These are phyloP conservation scores for Caenorhabditis afra DNA, from an alignment of 2,888 invertebrate genomes.

Conservation along the genomic window DNA sequence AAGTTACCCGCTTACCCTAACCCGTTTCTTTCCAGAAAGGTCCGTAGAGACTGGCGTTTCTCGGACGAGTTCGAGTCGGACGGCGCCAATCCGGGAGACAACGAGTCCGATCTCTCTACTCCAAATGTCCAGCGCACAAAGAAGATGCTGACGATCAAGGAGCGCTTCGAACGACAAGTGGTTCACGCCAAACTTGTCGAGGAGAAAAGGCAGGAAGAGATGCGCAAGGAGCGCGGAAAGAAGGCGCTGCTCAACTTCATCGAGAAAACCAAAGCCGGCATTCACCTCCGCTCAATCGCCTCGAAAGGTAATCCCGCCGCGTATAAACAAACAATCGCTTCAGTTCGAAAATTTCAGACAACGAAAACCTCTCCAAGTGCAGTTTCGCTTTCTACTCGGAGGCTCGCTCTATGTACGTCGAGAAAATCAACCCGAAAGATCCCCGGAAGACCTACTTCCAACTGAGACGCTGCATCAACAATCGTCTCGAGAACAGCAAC, in stretches of 20 bases:
- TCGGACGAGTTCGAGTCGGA: slow-evolving; percentile 12
- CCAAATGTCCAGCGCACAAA: neutral
- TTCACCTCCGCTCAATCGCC: too few species aligned
- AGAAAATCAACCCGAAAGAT: neutral
- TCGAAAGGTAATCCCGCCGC: too few species aligned
- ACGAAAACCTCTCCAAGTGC: too few species aligned
- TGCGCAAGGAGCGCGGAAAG: neutral
- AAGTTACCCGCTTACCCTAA: neutral
- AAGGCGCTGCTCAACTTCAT: neutral
- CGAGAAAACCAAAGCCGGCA: too few species aligned
- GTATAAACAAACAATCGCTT: too few species aligned
- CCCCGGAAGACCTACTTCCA: neutral
- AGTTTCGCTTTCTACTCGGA: too few species aligned
- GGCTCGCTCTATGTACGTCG: too few species aligned
- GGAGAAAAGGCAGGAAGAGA: neutral
- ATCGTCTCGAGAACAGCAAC: neutral
- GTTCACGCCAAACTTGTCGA: too few species aligned
- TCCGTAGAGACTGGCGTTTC: slow-evolving; percentile 11
- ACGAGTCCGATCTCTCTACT: neutral
- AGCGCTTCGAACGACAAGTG: neutral
- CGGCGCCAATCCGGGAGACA: slow-evolving; percentile 9
- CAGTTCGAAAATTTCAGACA: too few species aligned
- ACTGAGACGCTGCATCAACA: neutral
- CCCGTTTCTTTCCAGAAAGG: neutral
- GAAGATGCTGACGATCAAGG: neutral